Percentiles rank a stretch among this genome's conserved stretches.
Conservation (phyloP, 2,797 vertebrate species). For the Antrozous pallidus region DNA sequence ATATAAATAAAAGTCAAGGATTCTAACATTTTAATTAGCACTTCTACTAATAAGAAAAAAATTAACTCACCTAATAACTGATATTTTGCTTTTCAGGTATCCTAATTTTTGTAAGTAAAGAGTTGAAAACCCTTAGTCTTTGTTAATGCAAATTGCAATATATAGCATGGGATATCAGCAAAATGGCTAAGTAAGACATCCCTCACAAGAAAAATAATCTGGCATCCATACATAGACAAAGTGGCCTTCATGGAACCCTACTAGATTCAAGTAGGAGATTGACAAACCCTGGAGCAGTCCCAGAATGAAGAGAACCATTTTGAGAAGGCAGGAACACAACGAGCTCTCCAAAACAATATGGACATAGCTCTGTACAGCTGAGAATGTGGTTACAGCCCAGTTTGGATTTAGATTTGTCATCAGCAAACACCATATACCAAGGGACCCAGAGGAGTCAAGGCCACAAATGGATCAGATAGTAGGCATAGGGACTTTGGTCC, state of each 20-base stretch:
- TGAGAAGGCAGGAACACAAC: neutral
- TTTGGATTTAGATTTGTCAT: neutral
- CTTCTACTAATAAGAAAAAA: slow-evolving; percentile 38
- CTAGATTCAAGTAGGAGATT: neutral
- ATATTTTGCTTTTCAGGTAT: slow-evolving; percentile 67
- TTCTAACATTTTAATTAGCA: slow-evolving; percentile 69
- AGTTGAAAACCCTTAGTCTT: neutral
- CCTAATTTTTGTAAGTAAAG: slow-evolving; percentile 58
- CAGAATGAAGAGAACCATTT: neutral
- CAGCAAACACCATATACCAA: neutral
- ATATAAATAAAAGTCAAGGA: slow-evolving; percentile 89
- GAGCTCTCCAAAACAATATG: neutral
- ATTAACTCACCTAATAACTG: slow-evolving; percentile 65
- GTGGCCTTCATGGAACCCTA: neutral
- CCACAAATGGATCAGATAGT: neutral
- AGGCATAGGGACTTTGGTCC: neutral
- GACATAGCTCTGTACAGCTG: neutral
- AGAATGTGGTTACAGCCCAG: neutral
- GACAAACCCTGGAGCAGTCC: neutral
- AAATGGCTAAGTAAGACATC: neutral
- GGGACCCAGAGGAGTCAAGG: neutral
- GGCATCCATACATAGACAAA: neutral
- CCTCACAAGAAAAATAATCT: neutral
- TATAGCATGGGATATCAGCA: neutral
- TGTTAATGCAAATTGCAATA: slow-evolving; percentile 39